Base-by-base conservation (phyloP, 2,888 invertebrate species). In the Nineta flava region DNA sequence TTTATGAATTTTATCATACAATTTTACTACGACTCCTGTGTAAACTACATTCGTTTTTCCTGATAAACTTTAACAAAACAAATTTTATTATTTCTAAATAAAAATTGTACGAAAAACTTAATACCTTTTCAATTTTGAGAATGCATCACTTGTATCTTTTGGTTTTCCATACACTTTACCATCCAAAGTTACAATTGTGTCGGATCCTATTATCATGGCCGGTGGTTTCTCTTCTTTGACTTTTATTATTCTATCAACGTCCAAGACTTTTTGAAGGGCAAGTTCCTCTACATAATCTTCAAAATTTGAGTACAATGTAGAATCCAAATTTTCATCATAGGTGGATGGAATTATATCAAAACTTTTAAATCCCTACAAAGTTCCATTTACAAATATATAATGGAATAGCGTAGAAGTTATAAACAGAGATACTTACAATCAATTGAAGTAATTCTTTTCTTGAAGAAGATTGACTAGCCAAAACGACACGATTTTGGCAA, bases 81-180 rank as follows among this genome's bases (percentile, higher is more conserved):
- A 1, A 2, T 7, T 26, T 26, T 7, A 7, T 26, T 26, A 26
- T 3, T 26, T 26, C 26, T 26, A 5, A 26, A 2, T 26, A 26
- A 6, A n/a, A 26, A 26, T 26, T 26, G 7, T 19, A 19, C 19
- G 26, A 26, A 26, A 26, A 26, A n/a, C n/a, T 26, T 6, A 6
- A 7, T 26, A 26, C 83, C 67, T 69, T 55, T 69, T 70, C 26
- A 87, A 66, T 57, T 77, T 81, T 52, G 67, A 62, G 49, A 78
- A 74, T 0, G 93, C 96, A 60, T 90, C 81, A 0, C 74, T 67
- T 52, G 78, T 70, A 56, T 81, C 75, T 52, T 72, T 77, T 5
- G 97, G 96, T 68, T 97, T 97, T 9, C 95, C 96, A 69, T 82
- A 91, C 62, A 96, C 79, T 57, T 77, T 72, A 13, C 79, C 77